These are phyloP conservation scores for Laterallus jamaicensis DNA, from an alignment of 2,113 vertebrate genomes.

Conservation along the genomic window DNA sequence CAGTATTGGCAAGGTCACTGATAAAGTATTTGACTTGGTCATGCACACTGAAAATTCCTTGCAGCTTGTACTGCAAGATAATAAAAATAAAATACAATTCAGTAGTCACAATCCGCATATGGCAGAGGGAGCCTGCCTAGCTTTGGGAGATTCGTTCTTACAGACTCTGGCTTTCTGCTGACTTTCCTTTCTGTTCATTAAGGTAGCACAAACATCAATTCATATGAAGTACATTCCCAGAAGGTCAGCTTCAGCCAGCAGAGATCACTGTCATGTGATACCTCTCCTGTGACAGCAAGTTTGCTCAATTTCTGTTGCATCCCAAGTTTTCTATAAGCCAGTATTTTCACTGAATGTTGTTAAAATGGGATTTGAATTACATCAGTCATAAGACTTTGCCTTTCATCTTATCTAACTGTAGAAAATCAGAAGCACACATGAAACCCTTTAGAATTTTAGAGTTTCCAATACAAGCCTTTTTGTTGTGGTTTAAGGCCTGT, in stretches of 20 bases:
- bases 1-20: background rate
- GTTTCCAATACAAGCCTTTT: background rate
- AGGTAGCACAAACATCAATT: background rate
- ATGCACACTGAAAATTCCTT: background rate
- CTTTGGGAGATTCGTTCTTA: background rate
- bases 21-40: background rate
- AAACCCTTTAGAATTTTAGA: background rate
- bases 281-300: background rate
- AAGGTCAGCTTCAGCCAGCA: background rate
- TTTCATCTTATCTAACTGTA: background rate
- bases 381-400: background rate
- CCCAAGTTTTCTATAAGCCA: background rate
- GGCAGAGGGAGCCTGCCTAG: background rate
- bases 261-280: background rate
- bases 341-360: background rate
- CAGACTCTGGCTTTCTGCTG: background rate
- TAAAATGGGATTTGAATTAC: background rate
- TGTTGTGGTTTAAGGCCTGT: background rate
- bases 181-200: background rate
- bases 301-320: background rate
- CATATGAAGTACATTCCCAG: background rate
- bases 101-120: background rate
- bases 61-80: background rate
- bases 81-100: background rate
- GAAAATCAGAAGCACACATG: background rate